phyloP scores from a whole-genome alignment of 2,888 invertebrate genomes.

The Coleophora deauratella region DNA sequence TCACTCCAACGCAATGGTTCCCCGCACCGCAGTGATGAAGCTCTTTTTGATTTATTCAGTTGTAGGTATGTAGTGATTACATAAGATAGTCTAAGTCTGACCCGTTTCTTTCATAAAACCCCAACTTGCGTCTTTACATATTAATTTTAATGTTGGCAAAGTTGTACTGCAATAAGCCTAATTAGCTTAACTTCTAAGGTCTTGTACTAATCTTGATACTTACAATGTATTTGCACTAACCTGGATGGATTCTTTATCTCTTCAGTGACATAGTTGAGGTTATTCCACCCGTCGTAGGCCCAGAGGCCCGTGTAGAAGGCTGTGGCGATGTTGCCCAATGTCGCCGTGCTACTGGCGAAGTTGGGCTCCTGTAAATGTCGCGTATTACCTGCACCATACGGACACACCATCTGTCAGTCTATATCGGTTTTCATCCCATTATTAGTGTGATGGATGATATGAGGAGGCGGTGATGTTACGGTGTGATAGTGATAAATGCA shows the following conservation, averaged over 20 bases:
- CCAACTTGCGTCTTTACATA: too few species aligned
- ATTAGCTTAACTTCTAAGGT: too few species aligned
- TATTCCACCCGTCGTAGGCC: slow-evolving; percentile 99
- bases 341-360: slow-evolving; percentile 83
- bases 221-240: slow-evolving; percentile 58
- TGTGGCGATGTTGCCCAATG: slow-evolving; percentile 89
- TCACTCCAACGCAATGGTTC: too few species aligned
- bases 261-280: slow-evolving; percentile 99
- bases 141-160: too few species aligned
- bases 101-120: too few species aligned
- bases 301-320: slow-evolving; percentile 96
- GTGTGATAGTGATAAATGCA: background rate
- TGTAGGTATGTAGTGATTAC: too few species aligned
- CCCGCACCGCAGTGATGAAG: too few species aligned
- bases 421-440: slow-evolving; percentile 46
- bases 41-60: too few species aligned
- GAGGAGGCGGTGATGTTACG: slow-evolving; percentile 8
- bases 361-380: slow-evolving; percentile 86
- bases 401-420: slow-evolving; percentile 67
- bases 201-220: too few species aligned
- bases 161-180: too few species aligned
- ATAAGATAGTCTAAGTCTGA: too few species aligned
- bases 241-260: slow-evolving; percentile 97
- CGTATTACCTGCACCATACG: slow-evolving; percentile 83
- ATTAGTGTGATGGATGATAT: slow-evolving; percentile 8